Evolutionary conservation across 2,888 invertebrate genomes (phyloP).

Genomic region (Noctuana brunneofusca): DNA sequence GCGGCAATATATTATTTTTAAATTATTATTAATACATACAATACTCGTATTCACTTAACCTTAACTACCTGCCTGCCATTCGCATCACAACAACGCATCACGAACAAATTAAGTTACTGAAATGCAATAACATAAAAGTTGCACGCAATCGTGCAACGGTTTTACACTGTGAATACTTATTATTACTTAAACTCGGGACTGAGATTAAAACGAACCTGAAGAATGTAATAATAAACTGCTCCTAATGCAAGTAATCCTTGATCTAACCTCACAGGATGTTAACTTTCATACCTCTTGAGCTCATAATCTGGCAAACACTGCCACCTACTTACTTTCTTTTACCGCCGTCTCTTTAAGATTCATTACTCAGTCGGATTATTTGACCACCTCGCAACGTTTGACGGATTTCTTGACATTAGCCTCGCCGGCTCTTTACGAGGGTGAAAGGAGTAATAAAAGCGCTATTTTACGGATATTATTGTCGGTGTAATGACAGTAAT

Average conservation of each 20-base stretch:
- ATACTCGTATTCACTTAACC: slow-evolving; percentile 29
- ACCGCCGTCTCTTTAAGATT: slow-evolving; percentile 48
- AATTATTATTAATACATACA: slow-evolving; percentile 44
- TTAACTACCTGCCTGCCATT: slow-evolving; percentile 1
- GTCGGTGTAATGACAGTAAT: slow-evolving; percentile 42
- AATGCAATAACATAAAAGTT: not conserved
- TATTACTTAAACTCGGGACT: not conserved
- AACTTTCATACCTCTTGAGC: slow-evolving; percentile 43
- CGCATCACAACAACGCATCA: not conserved
- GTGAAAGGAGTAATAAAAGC: slow-evolving; percentile 44
- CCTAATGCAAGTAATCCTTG: slow-evolving; percentile 27
- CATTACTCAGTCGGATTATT: slow-evolving; percentile 49
- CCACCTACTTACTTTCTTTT: slow-evolving; percentile 58
- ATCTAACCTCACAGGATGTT: slow-evolving; percentile 39
- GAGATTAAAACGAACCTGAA: not conserved
- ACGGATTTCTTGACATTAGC: slow-evolving; percentile 51
- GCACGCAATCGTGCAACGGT: not conserved
- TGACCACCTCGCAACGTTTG: slow-evolving; percentile 47
- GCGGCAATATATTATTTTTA: slow-evolving; percentile 47
- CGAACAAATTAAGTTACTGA: not conserved
- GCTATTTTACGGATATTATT: slow-evolving; percentile 43
- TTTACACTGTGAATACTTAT: not conserved
- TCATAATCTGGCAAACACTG: slow-evolving; percentile 55
- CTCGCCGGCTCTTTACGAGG: slow-evolving; percentile 45
- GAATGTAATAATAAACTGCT: not conserved